These are phyloP conservation scores for Pitta sordida DNA, from an alignment of 2,113 vertebrate genomes.

Conservation along the genomic window DNA sequence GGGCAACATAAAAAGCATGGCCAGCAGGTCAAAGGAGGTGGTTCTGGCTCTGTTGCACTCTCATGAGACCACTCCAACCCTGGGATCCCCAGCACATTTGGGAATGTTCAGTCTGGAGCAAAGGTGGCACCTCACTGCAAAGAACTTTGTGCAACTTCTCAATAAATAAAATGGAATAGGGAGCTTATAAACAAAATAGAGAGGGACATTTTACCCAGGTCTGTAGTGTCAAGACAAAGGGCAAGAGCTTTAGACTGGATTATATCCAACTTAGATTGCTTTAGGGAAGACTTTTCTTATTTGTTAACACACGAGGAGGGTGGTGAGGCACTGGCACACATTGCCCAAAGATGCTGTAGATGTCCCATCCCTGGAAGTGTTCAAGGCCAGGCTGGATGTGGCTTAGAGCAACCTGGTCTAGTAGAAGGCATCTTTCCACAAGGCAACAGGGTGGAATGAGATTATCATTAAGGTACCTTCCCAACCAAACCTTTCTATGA, in stretches of 20 bases:
- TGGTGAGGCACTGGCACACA: not conserved
- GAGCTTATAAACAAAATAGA: rapidly evolving
- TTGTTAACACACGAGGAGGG: not conserved
- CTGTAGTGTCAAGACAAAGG: not conserved
- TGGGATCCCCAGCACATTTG: too few species aligned
- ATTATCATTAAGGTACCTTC: not conserved
- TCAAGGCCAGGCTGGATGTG: rapidly evolving
- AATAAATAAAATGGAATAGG: not conserved
- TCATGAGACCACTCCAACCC: not conserved
- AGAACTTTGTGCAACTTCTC: not conserved
- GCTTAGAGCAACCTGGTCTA: not conserved
- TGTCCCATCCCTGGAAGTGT: rapidly evolving
- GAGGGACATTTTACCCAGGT: not conserved
- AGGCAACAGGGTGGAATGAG: not conserved
- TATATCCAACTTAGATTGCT: not conserved
- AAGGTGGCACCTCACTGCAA: too few species aligned
- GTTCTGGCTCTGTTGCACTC: not conserved
- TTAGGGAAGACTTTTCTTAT: not conserved
- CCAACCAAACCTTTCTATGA: not conserved
- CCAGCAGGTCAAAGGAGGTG: not conserved
- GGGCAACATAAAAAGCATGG: too few species aligned
- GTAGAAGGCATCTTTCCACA: not conserved
- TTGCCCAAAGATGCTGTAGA: not conserved
- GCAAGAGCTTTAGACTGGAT: not conserved
- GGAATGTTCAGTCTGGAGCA: too few species aligned